phyloP scores from a whole-genome alignment of 2,797 vertebrate genomes.

The Parauchenoglanis punctatus region DNA sequence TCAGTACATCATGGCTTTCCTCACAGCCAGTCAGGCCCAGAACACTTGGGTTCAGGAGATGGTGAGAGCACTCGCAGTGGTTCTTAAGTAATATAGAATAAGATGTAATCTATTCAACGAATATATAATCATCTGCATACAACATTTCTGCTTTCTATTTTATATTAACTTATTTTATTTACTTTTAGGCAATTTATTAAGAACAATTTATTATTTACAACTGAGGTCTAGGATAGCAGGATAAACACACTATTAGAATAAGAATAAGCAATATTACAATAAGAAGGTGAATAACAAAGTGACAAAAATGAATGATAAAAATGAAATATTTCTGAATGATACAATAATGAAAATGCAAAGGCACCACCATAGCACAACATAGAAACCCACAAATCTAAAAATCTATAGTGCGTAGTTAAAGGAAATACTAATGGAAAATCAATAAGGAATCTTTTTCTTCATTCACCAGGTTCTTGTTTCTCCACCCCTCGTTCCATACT shows the following conservation, averaged over 20 bases:
- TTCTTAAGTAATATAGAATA: background rate
- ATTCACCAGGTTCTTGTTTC: conserved; percentile 82
- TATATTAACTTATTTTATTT: background rate
- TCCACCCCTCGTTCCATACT: conserved; percentile 88
- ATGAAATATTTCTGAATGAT: too few species aligned
- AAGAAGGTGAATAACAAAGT: background rate
- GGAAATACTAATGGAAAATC: background rate
- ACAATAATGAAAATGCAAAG: background rate
- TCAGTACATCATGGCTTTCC: conserved; percentile 81
- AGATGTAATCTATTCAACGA: background rate
- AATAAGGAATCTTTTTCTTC: background rate
- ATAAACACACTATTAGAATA: background rate
- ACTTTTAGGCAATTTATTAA: background rate
- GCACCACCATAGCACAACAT: too few species aligned
- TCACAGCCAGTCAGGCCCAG: conserved; percentile 70
- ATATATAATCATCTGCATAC: background rate
- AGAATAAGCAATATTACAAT: background rate
- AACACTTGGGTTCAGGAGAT: conserved; percentile 77
- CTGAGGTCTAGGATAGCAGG: too few species aligned
- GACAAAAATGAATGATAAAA: background rate
- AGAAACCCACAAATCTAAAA: background rate
- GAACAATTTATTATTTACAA: background rate
- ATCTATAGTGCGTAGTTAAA: background rate
- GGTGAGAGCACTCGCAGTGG: conserved; percentile 71
- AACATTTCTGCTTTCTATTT: background rate